Base-by-base conservation (phyloP, 2,888 invertebrate species). In the Parasteatoda lunata region DNA sequence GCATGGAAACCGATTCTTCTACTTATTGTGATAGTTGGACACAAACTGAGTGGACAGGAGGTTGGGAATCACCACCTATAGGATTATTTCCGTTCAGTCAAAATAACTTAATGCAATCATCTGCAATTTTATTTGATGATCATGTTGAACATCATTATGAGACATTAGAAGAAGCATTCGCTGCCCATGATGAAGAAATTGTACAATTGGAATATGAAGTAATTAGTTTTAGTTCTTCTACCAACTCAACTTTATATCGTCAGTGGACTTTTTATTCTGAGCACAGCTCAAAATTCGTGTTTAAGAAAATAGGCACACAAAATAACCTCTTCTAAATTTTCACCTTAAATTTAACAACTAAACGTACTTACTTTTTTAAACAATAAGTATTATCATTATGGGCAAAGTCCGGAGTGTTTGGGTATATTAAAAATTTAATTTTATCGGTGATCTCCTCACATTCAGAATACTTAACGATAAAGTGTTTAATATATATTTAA, bases 21-120 rank as follows among this genome's bases (percentile, higher is more conserved):
- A 54, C 68, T 9, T 79, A 70, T 15, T 75, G 82, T n/a, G 88
- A 89, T 78, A 87, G 84, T 11, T 79, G 79, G 66, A 89, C 88
- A 8, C 89, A 89, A 75, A 89, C 89, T 4, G 89, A 89, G 80
- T 89, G 89, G 89, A 79, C 86, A 5, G 88, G 89, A 7, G 89
- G 85, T 13, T 83, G 84, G 83, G 85, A 82, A 65, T 75, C 84
- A 11, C 78, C 89, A 5, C 83, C 89, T n/a, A 77, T 84, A 9
- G 86, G 86, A 5, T 59, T 88, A 15, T 84, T 88, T 69, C 84
- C 84, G 9, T 84, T 84, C 68, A 77, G 81, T 49, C 88, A 84
- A 66, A 84, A 81, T 68, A 88, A 82, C 71, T 59, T 88, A 8
- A 76, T 88, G 54, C 83, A 88, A 54, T 73, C 81, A 5, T 45